These are phyloP conservation scores for Clarias platycephalus DNA, from an alignment of 2,797 vertebrate genomes.

Conservation along the genomic window DNA sequence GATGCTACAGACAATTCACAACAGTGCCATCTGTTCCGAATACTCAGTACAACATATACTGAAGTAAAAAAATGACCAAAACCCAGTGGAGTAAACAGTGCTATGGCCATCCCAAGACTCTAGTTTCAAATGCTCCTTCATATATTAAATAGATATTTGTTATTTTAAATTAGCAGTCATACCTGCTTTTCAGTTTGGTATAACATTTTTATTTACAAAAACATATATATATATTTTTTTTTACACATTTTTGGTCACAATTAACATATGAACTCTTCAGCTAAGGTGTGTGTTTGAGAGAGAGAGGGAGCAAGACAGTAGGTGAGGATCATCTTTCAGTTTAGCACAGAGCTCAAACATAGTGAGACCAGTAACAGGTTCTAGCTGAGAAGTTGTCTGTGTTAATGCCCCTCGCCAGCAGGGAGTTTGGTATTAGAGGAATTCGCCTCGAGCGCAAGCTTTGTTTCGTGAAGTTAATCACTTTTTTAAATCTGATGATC, in stretches of 20 bases:
- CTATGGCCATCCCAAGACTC: background rate
- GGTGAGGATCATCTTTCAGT: slow-evolving; percentile 43
- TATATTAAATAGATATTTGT: background rate
- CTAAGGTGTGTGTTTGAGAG: slow-evolving; percentile 6
- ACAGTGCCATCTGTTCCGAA: background rate
- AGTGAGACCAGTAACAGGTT: slow-evolving; percentile 52
- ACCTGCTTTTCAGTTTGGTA: background rate
- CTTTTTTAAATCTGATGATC: slow-evolving; percentile 53
- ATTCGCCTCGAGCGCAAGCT: slow-evolving; percentile 37
- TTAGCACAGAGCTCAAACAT: slow-evolving; percentile 44
- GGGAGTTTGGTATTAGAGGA: slow-evolving; percentile 52
- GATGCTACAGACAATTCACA: background rate
- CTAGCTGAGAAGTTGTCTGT: slow-evolving; percentile 43
- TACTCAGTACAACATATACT: background rate
- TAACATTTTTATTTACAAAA: background rate
- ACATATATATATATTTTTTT: slow-evolving; percentile 25
- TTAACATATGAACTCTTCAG: slow-evolving; percentile 6
- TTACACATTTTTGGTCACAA: slow-evolving; percentile 44
- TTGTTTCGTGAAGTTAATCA: slow-evolving; percentile 47
- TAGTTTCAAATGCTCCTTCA: background rate
- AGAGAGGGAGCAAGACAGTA: slow-evolving; percentile 12
- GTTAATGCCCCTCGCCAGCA: slow-evolving; percentile 47
- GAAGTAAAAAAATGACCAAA: background rate
- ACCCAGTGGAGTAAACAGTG: background rate
- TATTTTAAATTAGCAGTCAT: background rate